phyloP scores from a whole-genome alignment of 2,113 vertebrate genomes.

The Rhabdomys dilectus region DNA sequence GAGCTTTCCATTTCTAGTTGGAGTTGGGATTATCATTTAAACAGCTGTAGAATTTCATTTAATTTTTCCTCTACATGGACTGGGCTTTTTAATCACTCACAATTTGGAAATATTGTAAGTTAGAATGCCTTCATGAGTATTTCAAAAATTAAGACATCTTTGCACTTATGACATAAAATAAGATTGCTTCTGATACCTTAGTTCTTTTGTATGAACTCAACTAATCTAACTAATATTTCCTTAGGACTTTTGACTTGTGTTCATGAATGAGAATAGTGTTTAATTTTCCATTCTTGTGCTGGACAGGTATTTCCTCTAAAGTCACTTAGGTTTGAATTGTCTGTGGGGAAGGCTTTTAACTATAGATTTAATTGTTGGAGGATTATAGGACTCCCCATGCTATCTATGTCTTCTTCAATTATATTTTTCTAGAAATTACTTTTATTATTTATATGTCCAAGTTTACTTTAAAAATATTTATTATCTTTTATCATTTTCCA shows the following conservation, averaged over 20 bases:
- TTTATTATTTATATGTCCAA: neutral
- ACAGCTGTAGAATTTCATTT: constrained; percentile 9
- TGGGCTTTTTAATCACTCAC: neutral
- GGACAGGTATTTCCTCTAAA: neutral
- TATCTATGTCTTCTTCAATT: constrained; percentile 4
- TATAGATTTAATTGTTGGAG: neutral
- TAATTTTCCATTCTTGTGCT: neutral
- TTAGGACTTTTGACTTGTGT: neutral
- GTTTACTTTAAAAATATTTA: neutral
- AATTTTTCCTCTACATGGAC: neutral
- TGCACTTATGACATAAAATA: constrained; percentile 20
- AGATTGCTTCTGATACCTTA: neutral
- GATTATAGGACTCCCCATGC: neutral
- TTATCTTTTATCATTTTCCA: constrained; percentile 28
- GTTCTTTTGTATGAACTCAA: neutral
- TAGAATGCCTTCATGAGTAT: neutral
- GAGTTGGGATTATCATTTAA: constrained; percentile 59
- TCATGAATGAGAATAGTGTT: neutral
- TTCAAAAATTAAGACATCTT: constrained; percentile 33
- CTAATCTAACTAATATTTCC: constrained; percentile 5
- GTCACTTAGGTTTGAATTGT: neutral
- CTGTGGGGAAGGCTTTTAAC: constrained; percentile 2
- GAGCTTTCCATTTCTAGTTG: constrained; percentile 52
- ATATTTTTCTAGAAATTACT: neutral
- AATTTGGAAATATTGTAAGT: neutral